Base-by-base conservation (phyloP, 2,888 invertebrate species). In the Eristalinus aeneus region DNA sequence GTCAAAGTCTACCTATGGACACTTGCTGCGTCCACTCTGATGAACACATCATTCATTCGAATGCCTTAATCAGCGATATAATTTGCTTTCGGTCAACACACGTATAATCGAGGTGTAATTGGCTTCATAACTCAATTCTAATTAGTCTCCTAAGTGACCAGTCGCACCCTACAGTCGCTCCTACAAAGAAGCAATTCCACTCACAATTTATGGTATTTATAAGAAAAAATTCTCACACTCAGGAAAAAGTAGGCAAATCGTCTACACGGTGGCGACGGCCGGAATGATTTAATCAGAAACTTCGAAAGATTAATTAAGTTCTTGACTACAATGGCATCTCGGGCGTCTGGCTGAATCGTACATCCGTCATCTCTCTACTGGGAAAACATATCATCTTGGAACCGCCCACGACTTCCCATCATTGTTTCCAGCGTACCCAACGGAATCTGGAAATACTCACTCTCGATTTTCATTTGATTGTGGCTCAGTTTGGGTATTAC, bases 1-100 rank as follows among this genome's bases (percentile, higher is more conserved):
- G 63, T 63, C 34, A 77, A 68, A 27, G 53, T 53, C 23, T 46
- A 39, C 22, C 46, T 78, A n/a, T n/a, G n/a, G n/a, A n/a, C n/a
- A n/a, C n/a, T n/a, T n/a, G 27, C 27, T 27, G 27, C 22, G 60
- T 67, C 85, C 81, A 23, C 58, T 60, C 54, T 63, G 58, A 54
- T 76, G 68, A 72, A 67, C 72, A 63, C 75, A 56, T 60, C 36
- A 11, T 16, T 12, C 11, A 10, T 85, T 36, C 46, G 27, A 31
- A 53, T 56, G 23, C 16, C 11, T 20, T 31, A 12, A n/a, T 10
- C 31, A 39, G 16, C 23, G 27, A 22, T 34, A 34, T 12, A 34
- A 68, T 60, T 22, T 46, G 68, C 53, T 76, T 75, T 39, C 16
- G 46, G 23, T 34, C n/a, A 56, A 22, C 74, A 20, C 16, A 39